Percentiles rank a stretch among this genome's conserved stretches.
These are phyloP conservation scores for Stegostoma tigrinum DNA, from an alignment of 2,113 vertebrate genomes.

Conservation along the genomic window DNA sequence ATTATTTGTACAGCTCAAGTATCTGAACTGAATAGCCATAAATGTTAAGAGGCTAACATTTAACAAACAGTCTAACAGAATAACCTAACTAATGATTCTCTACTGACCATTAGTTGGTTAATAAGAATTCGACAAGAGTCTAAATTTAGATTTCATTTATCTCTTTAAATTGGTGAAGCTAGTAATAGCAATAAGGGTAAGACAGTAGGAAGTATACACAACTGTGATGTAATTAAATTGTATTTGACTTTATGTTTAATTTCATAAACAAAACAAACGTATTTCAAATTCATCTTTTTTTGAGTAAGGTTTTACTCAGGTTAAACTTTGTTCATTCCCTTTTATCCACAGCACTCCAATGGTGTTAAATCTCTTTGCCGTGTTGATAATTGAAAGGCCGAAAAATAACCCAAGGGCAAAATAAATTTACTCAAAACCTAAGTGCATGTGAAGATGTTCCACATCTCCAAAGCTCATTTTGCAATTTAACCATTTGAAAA, in stretches of 20 bases:
- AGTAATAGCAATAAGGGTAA: not conserved
- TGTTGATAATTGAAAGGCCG: conserved; percentile 27
- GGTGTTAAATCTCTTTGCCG: not conserved
- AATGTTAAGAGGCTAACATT: not conserved
- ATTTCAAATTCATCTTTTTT: not conserved
- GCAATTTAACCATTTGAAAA: not conserved
- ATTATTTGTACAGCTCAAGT: not conserved
- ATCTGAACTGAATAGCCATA: not conserved
- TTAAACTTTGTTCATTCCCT: not conserved
- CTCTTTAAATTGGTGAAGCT: not conserved
- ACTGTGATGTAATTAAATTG: not conserved
- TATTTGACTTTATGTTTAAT: not conserved
- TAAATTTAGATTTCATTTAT: not conserved
- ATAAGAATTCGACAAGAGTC: not conserved
- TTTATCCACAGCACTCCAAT: not conserved
- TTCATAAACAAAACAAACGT: not conserved
- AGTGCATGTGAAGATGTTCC: not conserved
- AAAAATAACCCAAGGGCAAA: conserved; percentile 5
- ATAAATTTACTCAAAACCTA: conserved; percentile 9
- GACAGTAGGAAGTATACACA: not conserved
- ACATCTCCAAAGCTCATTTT: not conserved
- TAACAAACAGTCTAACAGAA: not conserved
- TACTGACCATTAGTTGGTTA: not conserved
- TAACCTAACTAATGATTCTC: not conserved
- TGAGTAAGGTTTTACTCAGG: not conserved